Percentiles rank a stretch among this genome's conserved stretches.
phyloP scores from a whole-genome alignment of 2,888 invertebrate species.

The Ormyrus labotus region DNA sequence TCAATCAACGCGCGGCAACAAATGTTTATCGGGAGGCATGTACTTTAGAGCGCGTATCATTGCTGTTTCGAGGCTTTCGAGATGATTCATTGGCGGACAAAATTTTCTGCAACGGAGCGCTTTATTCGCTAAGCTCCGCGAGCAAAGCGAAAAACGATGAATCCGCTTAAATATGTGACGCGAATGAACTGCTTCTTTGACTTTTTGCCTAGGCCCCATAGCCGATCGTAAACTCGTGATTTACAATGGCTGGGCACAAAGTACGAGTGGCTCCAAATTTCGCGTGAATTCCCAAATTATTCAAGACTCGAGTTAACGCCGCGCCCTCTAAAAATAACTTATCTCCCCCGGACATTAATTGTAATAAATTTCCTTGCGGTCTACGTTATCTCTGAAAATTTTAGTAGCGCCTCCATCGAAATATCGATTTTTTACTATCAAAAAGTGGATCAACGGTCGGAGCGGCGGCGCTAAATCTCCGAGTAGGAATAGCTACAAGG shows the following conservation, averaged over 20 bases:
- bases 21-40: slow-evolving; percentile 58
- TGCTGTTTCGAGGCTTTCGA: slow-evolving; percentile 42
- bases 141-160: slow-evolving; percentile 36
- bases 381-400: neutral
- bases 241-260: slow-evolving; percentile 47
- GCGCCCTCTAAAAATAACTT: slow-evolving; percentile 37
- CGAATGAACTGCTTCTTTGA: slow-evolving; percentile 35
- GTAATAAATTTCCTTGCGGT: slow-evolving; percentile 10
- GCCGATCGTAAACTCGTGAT: slow-evolving; percentile 56
- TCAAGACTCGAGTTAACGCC: slow-evolving; percentile 38
- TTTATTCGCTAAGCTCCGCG: slow-evolving; percentile 26
- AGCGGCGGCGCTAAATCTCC: neutral
- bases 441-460: neutral
- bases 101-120: slow-evolving; percentile 47
- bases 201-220: slow-evolving; percentile 45
- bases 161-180: slow-evolving; percentile 15
- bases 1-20: slow-evolving; percentile 58
- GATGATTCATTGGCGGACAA: slow-evolving; percentile 52
- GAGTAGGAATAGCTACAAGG: slow-evolving; percentile 26
- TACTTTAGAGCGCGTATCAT: slow-evolving; percentile 57
- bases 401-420: too few relatives aligned
- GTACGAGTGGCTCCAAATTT: slow-evolving; percentile 52
- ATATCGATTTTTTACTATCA: too few relatives aligned
- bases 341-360: slow-evolving; percentile 12
- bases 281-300: slow-evolving; percentile 54